Evolutionary conservation across 2,797 vertebrate species (phyloP), one percentile per base, ranked within the genome.

Genomic region (Argyrosomus regius): DNA sequence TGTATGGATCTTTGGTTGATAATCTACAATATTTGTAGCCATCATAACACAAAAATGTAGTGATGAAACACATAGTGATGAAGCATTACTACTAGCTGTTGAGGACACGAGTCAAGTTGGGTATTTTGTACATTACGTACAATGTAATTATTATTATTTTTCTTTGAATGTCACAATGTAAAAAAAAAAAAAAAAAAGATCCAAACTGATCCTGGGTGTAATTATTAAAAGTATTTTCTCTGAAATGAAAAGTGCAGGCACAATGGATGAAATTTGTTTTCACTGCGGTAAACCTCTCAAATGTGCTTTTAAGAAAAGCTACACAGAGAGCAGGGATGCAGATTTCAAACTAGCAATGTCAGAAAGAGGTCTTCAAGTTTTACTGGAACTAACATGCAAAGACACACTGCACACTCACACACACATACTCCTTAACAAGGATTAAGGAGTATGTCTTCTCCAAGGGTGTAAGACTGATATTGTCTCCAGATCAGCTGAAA

Each of bases 401-500:
- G 17, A 67, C 26, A 12, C 54, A 43, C 56, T 24, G 64, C 46
- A 64, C 54, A 57, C 80, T 39, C 54, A 71, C 62, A 76, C 28
- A 31, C 31, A 31, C 31, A 7, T 6, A 31, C 31, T 31, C 31
- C 1, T 31, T 76, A 39, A 78, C 22, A 22, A 22, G 22, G 22
- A 22, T 22, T 22, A 22, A 22, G 22, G 22, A 22, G 22, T n/a
- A n/a, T 28, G 46, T 78, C 60, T 61, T 52, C 49, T 77, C 49
- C 61, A 48, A 13, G 39, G 50, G 22, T 73, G 43, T 45, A 71
- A 67, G 5, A 76, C 61, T 50, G n/a, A 73, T 70, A 63, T 80
- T 84, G 69, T 73, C n/a, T 61, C 58, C 17, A 69, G 67, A 84
- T 85, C 45, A 69, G 43, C 49, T 75, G 57, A 87, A 89, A 87